Conservation (phyloP, 2,113 vertebrate genomes). For the Calonectris borealis region DNA sequence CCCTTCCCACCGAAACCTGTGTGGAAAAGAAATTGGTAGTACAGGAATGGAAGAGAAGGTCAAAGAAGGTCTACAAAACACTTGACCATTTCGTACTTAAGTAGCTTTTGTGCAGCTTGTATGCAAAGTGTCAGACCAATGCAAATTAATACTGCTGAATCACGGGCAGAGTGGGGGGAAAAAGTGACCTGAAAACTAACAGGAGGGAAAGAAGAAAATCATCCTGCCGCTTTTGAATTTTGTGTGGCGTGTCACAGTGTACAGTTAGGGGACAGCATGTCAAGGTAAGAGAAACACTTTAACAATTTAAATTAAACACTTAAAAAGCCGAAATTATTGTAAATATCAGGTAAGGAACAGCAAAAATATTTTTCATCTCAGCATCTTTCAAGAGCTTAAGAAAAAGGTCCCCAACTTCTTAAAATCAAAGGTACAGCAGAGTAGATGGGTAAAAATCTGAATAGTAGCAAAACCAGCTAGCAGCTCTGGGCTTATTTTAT, state of each 20-base stretch:
- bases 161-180: neutral
- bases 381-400: neutral
- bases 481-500: neutral
- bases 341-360: neutral
- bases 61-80: neutral
- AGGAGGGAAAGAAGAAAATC: neutral
- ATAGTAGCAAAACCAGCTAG: neutral
- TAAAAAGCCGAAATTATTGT: neutral
- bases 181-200: neutral
- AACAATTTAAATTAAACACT: neutral
- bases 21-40: neutral
- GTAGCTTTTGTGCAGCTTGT: neutral
- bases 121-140: neutral
- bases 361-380: neutral
- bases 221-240: neutral
- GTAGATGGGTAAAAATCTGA: neutral
- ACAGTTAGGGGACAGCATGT: neutral
- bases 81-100: neutral
- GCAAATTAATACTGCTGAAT: conserved; percentile 6
- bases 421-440: neutral
- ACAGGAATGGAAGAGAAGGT: neutral
- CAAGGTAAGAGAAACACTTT: neutral
- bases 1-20: neutral
- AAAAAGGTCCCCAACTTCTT: neutral
- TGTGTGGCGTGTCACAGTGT: neutral